Base-by-base conservation (phyloP, 2,797 vertebrate genomes). In the Dermochelys coriacea region DNA sequence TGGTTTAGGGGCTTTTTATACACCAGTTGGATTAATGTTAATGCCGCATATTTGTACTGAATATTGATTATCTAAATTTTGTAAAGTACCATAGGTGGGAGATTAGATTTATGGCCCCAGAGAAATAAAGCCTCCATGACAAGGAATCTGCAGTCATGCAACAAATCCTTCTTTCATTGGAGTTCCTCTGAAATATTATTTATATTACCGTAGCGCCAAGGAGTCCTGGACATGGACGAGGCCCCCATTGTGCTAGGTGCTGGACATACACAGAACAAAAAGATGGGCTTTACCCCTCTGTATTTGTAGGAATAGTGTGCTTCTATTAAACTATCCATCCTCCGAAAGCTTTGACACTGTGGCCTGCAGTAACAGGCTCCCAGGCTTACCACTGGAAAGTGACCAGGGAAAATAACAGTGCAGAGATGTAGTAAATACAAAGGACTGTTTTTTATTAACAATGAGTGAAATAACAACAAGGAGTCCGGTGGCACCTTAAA, bases 31-130 rank as follows among this genome's bases (percentile, higher is more conserved):
- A 54, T 87, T 19, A 86, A 92, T 86, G n/a, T 11, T 74, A 82
- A 0, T 55, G 21, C 49, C 80, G 57, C 0, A 0, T 1, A 1
- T 55, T 2, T 86, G 86, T 51, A 55, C 37, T 45, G 52, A 55
- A 31, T 34, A 52, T n/a, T 80, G 64, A 51, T 45, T 23, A 29
- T 75, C 71, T 29, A 29, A 15, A 75, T 77, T 45, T 27, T 77
- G 25, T 7, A 54, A 68, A 85, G 84, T 52, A 16, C 3, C 5
- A 29, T 6, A 7, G 2, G 2, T 59, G 18, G 84, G 50, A 68
- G 37, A 23, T 11, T 41, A 64, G 80, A 31, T 23, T 27, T 80
- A 0, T 59, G 91, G 78, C 47, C 6, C 10, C 15, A 19, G 61
- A 52, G 75, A 68, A 80, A 11, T 21, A 51, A 45, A 51, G 45